Percentiles rank a stretch among this genome's conserved stretches.
Conservation (phyloP, 2,888 invertebrate species). For the Dasypogon diadema region DNA sequence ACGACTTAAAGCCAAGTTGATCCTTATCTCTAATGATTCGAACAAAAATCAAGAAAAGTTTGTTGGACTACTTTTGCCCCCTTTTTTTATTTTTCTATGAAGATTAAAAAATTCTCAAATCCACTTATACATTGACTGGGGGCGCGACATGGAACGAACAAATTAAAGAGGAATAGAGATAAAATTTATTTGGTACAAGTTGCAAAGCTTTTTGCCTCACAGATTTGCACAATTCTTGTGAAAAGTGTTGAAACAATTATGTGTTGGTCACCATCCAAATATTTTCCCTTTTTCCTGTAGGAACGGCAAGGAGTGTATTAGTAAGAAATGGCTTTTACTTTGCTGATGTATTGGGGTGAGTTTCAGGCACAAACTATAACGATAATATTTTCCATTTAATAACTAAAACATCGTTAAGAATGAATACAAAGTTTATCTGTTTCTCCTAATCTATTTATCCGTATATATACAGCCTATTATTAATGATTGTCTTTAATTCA, state of each 20-base stretch:
- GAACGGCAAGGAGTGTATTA: neutral
- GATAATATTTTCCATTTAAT: no score
- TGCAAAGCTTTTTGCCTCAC: no score
- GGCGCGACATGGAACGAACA: constrained; percentile 7
- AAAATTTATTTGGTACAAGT: constrained; percentile 6
- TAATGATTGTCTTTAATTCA: no score
- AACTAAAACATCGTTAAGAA: no score
- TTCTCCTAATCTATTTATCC: no score
- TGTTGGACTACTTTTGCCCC: constrained; percentile 18
- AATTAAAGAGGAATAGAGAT: neutral
- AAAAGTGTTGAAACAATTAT: constrained; percentile 1
- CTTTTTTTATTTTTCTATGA: constrained; percentile 6
- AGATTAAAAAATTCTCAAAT: constrained; percentile 44
- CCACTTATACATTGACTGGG: constrained; percentile 10
- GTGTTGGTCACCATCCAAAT: neutral
- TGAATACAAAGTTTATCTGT: no score
- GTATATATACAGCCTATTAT: no score
- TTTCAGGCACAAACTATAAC: no score
- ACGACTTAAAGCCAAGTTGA: constrained; percentile 64
- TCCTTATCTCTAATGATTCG: constrained; percentile 66
- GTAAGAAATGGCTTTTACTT: no score
- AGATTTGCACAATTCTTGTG: neutral
- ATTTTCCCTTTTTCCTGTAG: neutral
- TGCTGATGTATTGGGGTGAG: no score
- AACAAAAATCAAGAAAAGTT: constrained; percentile 42